A percentile compares a stretch with the other conserved stretches of the same genome.
Evolutionary conservation across 2,113 vertebrate species (phyloP).

Genomic region (Phyllopteryx taeniolatus): DNA sequence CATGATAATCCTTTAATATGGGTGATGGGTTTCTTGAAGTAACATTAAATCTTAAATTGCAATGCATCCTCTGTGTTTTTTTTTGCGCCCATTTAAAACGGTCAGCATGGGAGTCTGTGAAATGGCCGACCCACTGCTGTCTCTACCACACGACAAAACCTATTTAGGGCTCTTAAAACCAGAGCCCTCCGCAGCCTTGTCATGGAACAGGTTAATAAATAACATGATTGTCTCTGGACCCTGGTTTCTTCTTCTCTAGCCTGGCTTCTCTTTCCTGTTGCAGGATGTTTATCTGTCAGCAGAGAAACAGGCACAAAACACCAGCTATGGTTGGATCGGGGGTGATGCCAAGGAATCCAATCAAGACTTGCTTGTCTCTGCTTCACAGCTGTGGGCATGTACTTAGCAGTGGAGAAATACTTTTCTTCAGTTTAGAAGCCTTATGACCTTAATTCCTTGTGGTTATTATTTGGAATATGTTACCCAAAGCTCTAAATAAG

Average conservation of each 20-base stretch:
- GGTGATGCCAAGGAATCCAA: slow-evolving; percentile 39
- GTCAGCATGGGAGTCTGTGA: slow-evolving; percentile 1
- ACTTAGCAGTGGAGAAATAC: neutral
- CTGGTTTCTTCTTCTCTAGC: slow-evolving; percentile 17
- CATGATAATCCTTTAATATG: neutral
- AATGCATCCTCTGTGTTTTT: neutral
- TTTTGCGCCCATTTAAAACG: slow-evolving; percentile 8
- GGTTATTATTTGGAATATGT: neutral
- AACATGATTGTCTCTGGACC: slow-evolving; percentile 23
- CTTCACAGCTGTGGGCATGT: neutral
- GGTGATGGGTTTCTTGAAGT: neutral
- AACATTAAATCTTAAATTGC: neutral
- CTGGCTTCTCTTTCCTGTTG: slow-evolving; percentile 20
- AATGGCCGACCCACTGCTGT: slow-evolving; percentile 1
- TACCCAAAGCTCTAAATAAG: neutral
- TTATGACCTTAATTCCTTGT: neutral
- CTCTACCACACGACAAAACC: slow-evolving; percentile 27
- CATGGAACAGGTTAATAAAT: slow-evolving; percentile 23
- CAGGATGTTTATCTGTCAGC: slow-evolving; percentile 37
- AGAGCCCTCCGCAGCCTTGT: slow-evolving; percentile 13
- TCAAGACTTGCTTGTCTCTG: slow-evolving; percentile 13
- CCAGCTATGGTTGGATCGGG: slow-evolving; percentile 21
- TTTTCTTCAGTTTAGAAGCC: neutral
- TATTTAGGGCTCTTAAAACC: slow-evolving; percentile 25
- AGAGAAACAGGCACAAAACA: slow-evolving; percentile 14